Evolutionary conservation across 2,797 vertebrate genomes (phyloP).

Genomic region (Tolypeutes matacus): DNA sequence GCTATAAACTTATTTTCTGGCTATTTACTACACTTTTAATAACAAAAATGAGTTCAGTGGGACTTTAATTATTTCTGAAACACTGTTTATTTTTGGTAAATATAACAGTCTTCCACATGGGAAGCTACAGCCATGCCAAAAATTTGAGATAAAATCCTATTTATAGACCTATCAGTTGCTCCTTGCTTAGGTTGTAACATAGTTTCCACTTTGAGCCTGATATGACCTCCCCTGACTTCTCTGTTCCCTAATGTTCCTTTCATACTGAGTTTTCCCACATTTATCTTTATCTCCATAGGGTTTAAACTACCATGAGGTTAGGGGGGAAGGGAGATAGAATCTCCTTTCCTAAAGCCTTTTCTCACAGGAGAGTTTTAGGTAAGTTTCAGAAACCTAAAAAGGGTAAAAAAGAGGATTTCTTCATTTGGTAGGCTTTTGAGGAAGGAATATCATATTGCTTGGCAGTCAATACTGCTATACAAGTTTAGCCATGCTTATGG

Average conservation of each 20-base stretch:
- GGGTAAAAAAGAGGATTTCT: background rate
- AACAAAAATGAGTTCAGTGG: constrained; percentile 68
- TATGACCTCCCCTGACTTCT: constrained; percentile 79
- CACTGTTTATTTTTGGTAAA: constrained; percentile 81
- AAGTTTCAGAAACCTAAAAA: constrained; percentile 12
- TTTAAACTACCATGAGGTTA: constrained; percentile 4
- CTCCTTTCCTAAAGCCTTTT: constrained; percentile 25
- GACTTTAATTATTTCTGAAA: constrained; percentile 69
- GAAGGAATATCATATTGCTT: background rate
- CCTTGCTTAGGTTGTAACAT: constrained; percentile 78
- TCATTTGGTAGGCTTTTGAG: background rate
- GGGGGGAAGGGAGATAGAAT: background rate
- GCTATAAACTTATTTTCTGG: constrained; percentile 58
- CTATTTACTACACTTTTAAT: constrained; percentile 60
- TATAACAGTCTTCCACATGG: constrained; percentile 77
- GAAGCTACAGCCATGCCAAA: constrained; percentile 78
- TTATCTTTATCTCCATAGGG: constrained; percentile 69
- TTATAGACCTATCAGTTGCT: constrained; percentile 83
- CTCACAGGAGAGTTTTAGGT: background rate
- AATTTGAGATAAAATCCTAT: constrained; percentile 83
- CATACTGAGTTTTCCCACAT: constrained; percentile 63
- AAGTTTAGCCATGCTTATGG: background rate
- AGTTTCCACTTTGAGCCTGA: constrained; percentile 83
- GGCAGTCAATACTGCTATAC: background rate
- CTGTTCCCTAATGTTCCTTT: constrained; percentile 65